These are phyloP conservation scores for Trichogramma evanescens DNA, from an alignment of 2,888 invertebrate genomes.

Conservation along the genomic window DNA sequence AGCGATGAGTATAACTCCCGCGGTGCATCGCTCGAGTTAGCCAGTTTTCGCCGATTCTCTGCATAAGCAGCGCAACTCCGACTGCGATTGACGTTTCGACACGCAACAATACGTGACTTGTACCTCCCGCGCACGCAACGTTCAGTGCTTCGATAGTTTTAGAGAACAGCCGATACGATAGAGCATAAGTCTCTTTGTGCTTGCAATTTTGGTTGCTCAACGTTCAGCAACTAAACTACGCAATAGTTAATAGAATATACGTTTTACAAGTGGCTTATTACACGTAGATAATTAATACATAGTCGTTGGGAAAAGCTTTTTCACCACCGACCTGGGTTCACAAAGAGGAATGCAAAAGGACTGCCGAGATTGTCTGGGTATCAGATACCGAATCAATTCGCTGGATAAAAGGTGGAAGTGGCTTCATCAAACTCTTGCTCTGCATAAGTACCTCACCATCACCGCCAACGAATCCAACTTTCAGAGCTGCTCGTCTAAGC, in stretches of 20 bases:
- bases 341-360: conserved; percentile 57
- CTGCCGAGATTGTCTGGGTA: conserved; percentile 78
- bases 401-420: conserved; percentile 93
- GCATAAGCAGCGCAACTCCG: too few species aligned
- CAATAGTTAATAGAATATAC: not conserved
- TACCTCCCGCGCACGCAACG: too few species aligned
- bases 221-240: not conserved
- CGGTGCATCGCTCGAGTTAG: too few species aligned
- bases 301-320: conserved; percentile 20
- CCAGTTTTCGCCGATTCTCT: too few species aligned
- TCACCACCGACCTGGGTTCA: conserved; percentile 38
- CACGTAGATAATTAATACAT: too few species aligned
- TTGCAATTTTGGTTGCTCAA: not conserved
- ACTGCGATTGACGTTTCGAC: too few species aligned
- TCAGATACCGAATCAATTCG: conserved; percentile 79
- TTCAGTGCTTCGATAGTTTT: too few species aligned
- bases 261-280: not conserved
- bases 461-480: conserved; percentile 67
- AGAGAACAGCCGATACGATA: not conserved
- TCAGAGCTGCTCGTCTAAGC: conserved; percentile 9
- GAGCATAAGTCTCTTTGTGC: not conserved
- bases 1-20: too few species aligned
- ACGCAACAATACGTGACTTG: too few species aligned
- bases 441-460: conserved; percentile 79
- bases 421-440: conserved; percentile 82